A percentile compares a stretch with the other conserved stretches of the same genome.
phyloP scores from a whole-genome alignment of 2,113 vertebrate species.

The Chaetodon auriga region DNA sequence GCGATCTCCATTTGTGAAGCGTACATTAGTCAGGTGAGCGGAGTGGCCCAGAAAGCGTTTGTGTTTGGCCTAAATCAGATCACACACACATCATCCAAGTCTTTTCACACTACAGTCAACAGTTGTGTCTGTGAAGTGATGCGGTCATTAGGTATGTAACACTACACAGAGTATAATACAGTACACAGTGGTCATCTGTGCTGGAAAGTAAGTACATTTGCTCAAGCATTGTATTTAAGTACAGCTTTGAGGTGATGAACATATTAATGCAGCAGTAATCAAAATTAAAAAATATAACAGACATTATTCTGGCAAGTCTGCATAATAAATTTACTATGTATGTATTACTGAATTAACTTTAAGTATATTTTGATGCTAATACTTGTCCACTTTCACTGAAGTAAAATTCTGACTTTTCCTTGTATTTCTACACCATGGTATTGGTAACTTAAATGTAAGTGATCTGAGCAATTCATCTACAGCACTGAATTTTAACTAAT shows the following conservation, averaged over 20 bases:
- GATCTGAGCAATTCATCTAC: too few relatives aligned
- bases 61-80: constrained; percentile 93
- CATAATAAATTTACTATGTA: neutral
- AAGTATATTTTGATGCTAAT: neutral
- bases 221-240: neutral
- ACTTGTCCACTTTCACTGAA: neutral
- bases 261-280: neutral
- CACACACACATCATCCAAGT: constrained; percentile 1
- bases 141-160: neutral
- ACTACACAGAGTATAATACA: neutral
- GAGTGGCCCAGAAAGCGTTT: constrained; percentile 98
- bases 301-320: neutral
- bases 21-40: constrained; percentile 94
- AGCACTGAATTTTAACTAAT: too few relatives aligned
- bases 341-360: neutral
- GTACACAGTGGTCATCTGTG: neutral
- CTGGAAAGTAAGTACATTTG: neutral
- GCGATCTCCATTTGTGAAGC: constrained; percentile 94
- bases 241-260: neutral
- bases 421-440: neutral
- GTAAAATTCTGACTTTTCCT: too few relatives aligned
- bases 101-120: neutral
- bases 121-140: neutral
- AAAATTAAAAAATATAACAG: neutral
- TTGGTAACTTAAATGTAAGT: too few relatives aligned